Base-by-base conservation (phyloP, 2,113 vertebrate species). In the Syngnathus scovelli region DNA sequence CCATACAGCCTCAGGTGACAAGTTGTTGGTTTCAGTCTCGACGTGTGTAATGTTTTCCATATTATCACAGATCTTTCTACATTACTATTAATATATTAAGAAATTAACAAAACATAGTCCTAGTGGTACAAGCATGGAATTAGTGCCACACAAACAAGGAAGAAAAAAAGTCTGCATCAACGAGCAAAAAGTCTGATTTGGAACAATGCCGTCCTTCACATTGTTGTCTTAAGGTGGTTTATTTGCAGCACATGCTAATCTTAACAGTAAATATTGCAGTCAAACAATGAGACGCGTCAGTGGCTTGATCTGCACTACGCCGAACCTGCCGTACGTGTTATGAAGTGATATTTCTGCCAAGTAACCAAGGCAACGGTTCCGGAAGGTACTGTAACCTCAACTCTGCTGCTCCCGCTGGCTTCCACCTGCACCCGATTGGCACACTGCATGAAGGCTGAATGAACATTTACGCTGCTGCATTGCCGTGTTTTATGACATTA, bases 321-420 rank as follows among this genome's bases (percentile, higher is more conserved):
- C 38, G 3, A 56, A 39, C 61, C 19, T 8, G 9, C 56, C 18
- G 63, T 66, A 19, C 48, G 43, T 39, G 16, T 8, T 18, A 12
- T 49, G 7, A 10, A 68, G 12, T 54, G 62, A 49, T 54, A 55
- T 70, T 83, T 86, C 80, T 81, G 77, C 67, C 65, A 69, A 78
- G 33, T 16, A 41, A 65, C 4, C 10, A 38, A 55, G 0, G 41
- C 38, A 41, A 62, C 58, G 71, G 61, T 80, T 85, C 64, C 79
- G 82, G 61, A 10, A 21, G 61, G 49, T 11, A 48, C 44, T 16
- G 44, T 48, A 52, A 56, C 2, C 8, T 11, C 39, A 18, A 13
- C 41, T 37, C 72, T 55, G 63, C 48, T 36, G 1, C 55, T 43
- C 4, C 38, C 1, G 23, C 12, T 4, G 6, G 36, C 6, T 37